Percentiles rank a stretch among this genome's conserved stretches.
Evolutionary conservation across 2,888 invertebrate species (phyloP).

Genomic region (Dugesia japonica): DNA sequence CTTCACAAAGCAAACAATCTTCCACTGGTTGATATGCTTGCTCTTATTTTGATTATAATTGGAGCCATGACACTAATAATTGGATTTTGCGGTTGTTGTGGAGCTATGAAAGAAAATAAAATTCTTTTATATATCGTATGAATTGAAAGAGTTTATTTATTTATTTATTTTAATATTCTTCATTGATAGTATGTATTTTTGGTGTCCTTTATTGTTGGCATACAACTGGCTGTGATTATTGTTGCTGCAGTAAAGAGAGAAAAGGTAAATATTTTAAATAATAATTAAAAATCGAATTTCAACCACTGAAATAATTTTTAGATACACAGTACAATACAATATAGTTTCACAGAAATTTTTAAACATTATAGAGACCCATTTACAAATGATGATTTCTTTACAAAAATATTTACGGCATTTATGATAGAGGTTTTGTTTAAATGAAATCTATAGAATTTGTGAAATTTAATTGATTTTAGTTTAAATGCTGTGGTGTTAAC

Average conservation of each 20-base stretch:
- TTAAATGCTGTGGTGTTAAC: neutral
- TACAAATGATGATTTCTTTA: neutral
- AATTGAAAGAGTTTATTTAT: neutral
- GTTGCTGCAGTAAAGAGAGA: neutral
- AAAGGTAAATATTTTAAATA: neutral
- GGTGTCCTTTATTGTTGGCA: neutral
- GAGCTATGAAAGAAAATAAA: constrained; percentile 3
- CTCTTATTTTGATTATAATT: neutral
- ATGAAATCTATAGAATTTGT: no score
- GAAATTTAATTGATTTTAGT: no score
- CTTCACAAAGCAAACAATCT: neutral
- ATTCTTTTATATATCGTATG: neutral
- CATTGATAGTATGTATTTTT: neutral
- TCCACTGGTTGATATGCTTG: neutral
- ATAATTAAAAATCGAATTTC: neutral
- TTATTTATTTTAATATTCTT: neutral
- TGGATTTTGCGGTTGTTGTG: neutral
- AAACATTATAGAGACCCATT: neutral
- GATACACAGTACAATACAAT: neutral
- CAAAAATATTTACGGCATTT: neutral
- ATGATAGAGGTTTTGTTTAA: neutral
- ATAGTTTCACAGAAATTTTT: neutral
- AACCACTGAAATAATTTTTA: neutral
- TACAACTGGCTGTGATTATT: neutral
- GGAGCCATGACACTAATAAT: neutral